phyloP scores from a whole-genome alignment of 2,888 invertebrate genomes.

The Horisme vitalbata region DNA sequence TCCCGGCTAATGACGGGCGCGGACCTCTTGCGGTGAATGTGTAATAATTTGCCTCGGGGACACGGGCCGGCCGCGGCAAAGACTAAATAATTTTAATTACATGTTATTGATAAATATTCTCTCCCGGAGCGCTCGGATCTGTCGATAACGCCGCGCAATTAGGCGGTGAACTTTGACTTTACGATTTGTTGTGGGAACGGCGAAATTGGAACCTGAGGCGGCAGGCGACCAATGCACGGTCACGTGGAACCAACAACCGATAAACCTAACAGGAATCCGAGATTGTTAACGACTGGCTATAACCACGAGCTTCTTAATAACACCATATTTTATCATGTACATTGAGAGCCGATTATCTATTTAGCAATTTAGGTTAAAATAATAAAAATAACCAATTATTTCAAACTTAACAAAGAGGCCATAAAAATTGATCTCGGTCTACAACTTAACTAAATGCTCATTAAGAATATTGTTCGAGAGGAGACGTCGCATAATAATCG shows the following conservation, averaged over 20 bases:
- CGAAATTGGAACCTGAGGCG: conserved; percentile 61
- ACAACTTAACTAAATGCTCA: conserved; percentile 48
- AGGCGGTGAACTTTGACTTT: conserved; percentile 76
- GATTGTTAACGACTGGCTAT: conserved; percentile 11
- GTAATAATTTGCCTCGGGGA: conserved; percentile 77
- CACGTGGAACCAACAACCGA: conserved; percentile 12
- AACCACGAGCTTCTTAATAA: conserved; percentile 11
- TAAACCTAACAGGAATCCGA: conserved; percentile 13
- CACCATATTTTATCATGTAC: conserved; percentile 10
- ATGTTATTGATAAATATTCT: conserved; percentile 80
- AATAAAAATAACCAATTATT: conserved; percentile 45
- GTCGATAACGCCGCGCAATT: conserved; percentile 76
- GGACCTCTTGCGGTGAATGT: conserved; percentile 77
- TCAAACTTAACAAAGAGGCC: conserved; percentile 45
- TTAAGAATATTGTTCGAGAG: conserved; percentile 59
- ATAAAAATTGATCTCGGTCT: conserved; percentile 48
- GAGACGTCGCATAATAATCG: conserved; percentile 62
- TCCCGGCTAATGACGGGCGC: conserved; percentile 73
- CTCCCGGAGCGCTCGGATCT: conserved; percentile 70
- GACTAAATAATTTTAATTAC: conserved; percentile 81
- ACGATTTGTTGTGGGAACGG: conserved; percentile 78
- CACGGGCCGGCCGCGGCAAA: conserved; percentile 47
- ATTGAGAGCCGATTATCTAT: conserved; percentile 16
- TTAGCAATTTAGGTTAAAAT: conserved; percentile 36
- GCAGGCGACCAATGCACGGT: conserved; percentile 31